Evolutionary conservation across 2,113 vertebrate genomes (phyloP).

Genomic region (Eptesicus fuscus): DNA sequence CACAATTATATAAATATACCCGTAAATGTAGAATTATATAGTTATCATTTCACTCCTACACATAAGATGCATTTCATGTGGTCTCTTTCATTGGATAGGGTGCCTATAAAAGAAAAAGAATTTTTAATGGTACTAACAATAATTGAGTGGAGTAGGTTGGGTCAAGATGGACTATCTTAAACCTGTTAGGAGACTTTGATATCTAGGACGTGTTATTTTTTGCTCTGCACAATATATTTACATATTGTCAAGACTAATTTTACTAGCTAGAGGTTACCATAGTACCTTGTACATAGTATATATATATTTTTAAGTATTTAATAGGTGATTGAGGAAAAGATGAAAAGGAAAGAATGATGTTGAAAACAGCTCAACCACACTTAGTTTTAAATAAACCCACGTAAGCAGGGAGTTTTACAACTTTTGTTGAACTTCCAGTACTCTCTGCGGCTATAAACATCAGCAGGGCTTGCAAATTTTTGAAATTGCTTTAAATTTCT

Average conservation of each 20-base stretch:
- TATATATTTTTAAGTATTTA: not conserved
- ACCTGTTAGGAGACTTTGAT: not conserved
- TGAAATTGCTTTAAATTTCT: conserved; percentile 25
- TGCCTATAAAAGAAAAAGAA: not conserved
- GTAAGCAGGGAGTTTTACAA: not conserved
- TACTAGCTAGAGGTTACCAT: not conserved
- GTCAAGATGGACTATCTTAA: not conserved
- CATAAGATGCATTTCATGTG: not conserved
- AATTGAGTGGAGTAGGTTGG: not conserved
- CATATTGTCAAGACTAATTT: not conserved
- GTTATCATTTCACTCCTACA: not conserved
- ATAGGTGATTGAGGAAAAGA: not conserved
- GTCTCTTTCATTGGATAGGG: not conserved
- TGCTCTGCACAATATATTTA: not conserved
- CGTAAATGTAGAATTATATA: not conserved
- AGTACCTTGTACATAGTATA: not conserved
- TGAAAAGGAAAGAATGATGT: not conserved
- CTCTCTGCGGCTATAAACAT: not conserved
- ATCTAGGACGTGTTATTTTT: not conserved
- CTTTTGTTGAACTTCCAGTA: not conserved
- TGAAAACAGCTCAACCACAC: not conserved
- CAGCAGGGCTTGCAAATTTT: conserved; percentile 20
- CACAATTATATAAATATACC: not conserved
- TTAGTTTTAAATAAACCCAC: conserved; percentile 19
- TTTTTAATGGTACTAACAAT: not conserved